Base-by-base conservation (phyloP, 2,797 vertebrate genomes). In the Arrhamphus sclerolepis region DNA sequence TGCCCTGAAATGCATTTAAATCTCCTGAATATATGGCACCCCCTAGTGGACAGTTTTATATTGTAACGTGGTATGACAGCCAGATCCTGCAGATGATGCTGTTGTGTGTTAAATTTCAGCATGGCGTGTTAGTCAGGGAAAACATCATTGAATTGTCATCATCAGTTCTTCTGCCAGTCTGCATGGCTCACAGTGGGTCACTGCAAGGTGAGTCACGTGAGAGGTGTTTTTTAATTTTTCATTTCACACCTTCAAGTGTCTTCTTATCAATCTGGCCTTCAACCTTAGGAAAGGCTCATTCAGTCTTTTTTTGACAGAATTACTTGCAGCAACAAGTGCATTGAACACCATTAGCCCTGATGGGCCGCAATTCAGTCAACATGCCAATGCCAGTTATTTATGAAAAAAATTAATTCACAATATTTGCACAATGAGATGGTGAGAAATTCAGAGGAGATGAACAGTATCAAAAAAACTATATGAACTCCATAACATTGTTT, bases 1-100 rank as follows among this genome's bases (percentile, higher is more conserved):
- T 13, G 3, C 29, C 24, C 31, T 75, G 50, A 42, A 52, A 21
- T 31, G 38, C 4, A 28, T 26, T 21, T 41, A n/a, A 51, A 43
- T 72, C 46, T 11, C 9, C 7, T 42, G 14, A 7, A 41, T 43
- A 43, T 54, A n/a, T 48, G 55, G 55, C 77, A 11, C 84, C 88
- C 75, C 80, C 89, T 86, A 81, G 83, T 78, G 88, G 55, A 51
- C 40, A 43, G 7, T 40, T 51, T 28, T 14, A 58, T 54, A 26
- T 26, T 6, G 24, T 26, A 26, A n/a, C 20, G 40, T 64, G 56
- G 44, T 2, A 18, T 69, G 39, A 50, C 52, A 19, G 26, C 13
- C 24, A 46, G 34, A 20, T 48, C 72, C 67, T 72, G 73, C 28
- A 75, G 66, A 76, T 64, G 55, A 55, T 55, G 78, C 65, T 72